phyloP scores from a whole-genome alignment of 2,797 vertebrate species.

The Cyclura pinguis region DNA sequence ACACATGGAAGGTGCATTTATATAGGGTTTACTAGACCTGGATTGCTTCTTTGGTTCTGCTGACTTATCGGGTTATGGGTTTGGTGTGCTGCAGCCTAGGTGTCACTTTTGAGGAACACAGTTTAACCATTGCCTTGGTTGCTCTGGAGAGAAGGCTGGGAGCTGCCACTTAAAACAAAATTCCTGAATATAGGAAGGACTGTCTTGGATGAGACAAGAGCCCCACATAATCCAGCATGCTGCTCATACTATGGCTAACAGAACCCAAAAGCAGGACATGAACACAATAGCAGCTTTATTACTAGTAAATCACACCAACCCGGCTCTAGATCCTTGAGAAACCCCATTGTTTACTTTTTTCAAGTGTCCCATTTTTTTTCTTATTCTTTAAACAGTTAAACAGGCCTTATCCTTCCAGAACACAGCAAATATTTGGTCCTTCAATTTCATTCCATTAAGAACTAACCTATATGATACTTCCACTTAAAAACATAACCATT shows the following conservation, averaged over 20 bases:
- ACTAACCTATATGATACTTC: not conserved
- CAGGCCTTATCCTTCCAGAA: no score
- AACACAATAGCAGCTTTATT: no score
- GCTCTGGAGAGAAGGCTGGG: not conserved
- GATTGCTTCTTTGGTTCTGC: no score
- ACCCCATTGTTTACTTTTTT: not conserved
- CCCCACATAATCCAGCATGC: no score
- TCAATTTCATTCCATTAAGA: not conserved
- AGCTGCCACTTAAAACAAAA: not conserved
- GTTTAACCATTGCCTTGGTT: no score
- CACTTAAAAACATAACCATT: conserved; percentile 41
- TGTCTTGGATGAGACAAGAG: not conserved
- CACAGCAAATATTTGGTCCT: not conserved
- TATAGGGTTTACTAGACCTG: no score
- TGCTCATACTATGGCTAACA: no score
- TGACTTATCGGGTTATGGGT: no score
- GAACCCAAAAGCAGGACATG: no score
- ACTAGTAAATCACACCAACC: not conserved
- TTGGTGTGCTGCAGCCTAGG: no score
- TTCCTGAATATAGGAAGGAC: not conserved
- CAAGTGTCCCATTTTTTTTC: not conserved
- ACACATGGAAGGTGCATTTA: no score
- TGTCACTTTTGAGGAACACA: no score
- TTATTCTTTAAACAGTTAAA: not conserved
- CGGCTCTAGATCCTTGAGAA: not conserved